Base-by-base conservation (phyloP, 2,113 vertebrate species). In the Rynchops niger region DNA sequence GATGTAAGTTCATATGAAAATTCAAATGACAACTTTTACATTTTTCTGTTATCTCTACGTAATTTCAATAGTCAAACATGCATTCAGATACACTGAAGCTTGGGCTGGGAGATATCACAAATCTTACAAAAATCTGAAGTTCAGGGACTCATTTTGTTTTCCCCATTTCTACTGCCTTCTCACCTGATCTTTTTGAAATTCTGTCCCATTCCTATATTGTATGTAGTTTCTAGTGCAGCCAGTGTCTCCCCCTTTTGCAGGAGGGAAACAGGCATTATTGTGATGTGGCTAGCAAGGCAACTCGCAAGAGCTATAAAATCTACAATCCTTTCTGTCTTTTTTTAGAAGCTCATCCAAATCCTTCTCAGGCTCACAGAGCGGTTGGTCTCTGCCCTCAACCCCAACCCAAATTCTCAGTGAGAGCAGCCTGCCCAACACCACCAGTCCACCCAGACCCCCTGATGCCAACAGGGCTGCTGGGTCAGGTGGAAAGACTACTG, bases 361-460 rank as follows among this genome's bases (percentile, higher is more conserved):
- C 32, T 80, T 50, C 32, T 61, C 32, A 45, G 40, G 18, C 29
- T 88, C 18, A 52, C 29, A 56, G 25, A 50, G 17, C 4, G 8
- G 9, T 38, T 59, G 22, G 9, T 61, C 26, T 73, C 52, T 78
- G 29, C 29, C 12, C 20, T 29, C 19, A 47, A 2, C 9, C 7
- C 23, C 23, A 52, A 15, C 10, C 3, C 26, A 58, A 69, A 93
- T 34, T 2, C 25, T 38, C n/a, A 40, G 27, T 6, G 18, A 49
- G 8, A 76, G 18, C 47, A 62, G 16, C 40, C 15, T 59, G 22
- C 20, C 9, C 38, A 58, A 23, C 18, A 49, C 17, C 8, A 5
- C 34, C 61, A 74, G 12, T 11, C 32, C 22, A 58, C 26, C 5
- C 1, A 1, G 40, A 45, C 18, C 7, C 4, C 9, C 5, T 1